Percentiles rank a stretch among this genome's conserved stretches.
These are phyloP conservation scores for Phylloscopus trochilus DNA, from an alignment of 2,113 vertebrate genomes.

Conservation along the genomic window DNA sequence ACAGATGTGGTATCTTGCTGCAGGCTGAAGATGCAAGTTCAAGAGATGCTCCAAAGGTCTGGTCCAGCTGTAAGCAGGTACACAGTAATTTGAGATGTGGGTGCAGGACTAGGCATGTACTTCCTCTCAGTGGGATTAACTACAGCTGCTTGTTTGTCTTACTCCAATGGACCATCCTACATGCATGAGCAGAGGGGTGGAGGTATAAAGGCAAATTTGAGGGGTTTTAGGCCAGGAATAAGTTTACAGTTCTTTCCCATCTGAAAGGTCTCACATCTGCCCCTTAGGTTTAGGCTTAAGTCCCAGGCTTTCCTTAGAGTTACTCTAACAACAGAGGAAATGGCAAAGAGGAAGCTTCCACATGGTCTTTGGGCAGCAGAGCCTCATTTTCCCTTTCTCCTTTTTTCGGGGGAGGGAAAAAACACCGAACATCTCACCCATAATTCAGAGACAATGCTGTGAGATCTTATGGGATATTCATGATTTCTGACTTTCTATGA, in stretches of 20 bases:
- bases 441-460: background rate
- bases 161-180: background rate
- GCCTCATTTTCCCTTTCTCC: background rate
- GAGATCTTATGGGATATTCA: background rate
- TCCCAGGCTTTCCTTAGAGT: background rate
- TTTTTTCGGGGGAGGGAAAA: rapidly evolving
- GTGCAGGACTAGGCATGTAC: background rate
- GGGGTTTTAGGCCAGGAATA: rapidly evolving
- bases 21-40: background rate
- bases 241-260: background rate
- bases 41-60: background rate
- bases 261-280: background rate
- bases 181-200: background rate
- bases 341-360: background rate
- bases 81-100: background rate
- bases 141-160: background rate
- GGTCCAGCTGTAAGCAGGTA: background rate
- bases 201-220: background rate
- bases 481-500: background rate
- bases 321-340: background rate
- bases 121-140: background rate
- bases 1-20: background rate
- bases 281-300: background rate
- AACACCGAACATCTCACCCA: background rate
- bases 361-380: background rate